These are phyloP conservation scores for Acanthoscelides obtectus DNA, from an alignment of 2,888 invertebrate genomes.

Conservation along the genomic window DNA sequence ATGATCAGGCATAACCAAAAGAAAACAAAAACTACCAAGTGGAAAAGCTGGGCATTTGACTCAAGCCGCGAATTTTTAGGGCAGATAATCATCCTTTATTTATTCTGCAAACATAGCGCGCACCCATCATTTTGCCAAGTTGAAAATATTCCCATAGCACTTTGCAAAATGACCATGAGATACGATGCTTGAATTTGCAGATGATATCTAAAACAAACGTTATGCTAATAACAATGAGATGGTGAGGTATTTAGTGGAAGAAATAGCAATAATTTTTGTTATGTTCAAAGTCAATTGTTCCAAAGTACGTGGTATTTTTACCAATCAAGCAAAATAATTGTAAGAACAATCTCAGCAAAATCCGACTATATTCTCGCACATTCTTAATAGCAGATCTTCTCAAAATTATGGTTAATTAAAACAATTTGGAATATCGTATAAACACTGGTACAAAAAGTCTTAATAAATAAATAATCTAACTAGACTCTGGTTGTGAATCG, in stretches of 20 bases:
- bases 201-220: not conserved
- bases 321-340: not conserved
- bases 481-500: no score
- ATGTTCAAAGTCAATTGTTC: not conserved
- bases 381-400: no score
- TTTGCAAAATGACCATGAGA: not conserved
- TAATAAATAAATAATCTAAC: no score
- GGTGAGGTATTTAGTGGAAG: not conserved
- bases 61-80: not conserved
- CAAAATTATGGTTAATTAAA: no score
- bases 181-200: not conserved
- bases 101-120: not conserved
- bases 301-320: not conserved
- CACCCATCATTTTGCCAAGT: not conserved
- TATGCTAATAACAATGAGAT: not conserved
- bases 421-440: no score
- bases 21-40: not conserved
- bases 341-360: no score
- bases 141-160: not conserved
- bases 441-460: no score
- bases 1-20: not conserved
- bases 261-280: not conserved
- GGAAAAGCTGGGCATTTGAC: not conserved
- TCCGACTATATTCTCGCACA: no score
- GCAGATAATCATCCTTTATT: not conserved